A percentile compares a stretch with the other conserved stretches of the same genome.
phyloP scores from a whole-genome alignment of 2,113 vertebrate genomes.

The Ictalurus punctatus region DNA sequence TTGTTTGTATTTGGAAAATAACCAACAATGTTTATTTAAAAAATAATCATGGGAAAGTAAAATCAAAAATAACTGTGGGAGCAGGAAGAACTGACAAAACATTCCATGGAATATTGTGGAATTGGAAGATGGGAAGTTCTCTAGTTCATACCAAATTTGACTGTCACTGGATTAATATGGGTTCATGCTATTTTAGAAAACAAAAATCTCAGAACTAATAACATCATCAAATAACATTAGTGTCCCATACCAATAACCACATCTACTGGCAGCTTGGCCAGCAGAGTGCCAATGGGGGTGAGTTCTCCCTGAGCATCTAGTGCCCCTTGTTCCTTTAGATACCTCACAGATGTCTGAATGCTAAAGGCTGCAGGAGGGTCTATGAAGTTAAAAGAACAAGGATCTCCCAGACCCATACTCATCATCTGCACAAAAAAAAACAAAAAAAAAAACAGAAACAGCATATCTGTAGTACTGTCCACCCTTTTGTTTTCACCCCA shows the following conservation, averaged over 20 bases:
- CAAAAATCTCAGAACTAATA: background rate
- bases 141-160: background rate
- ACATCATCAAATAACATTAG: background rate
- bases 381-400: constrained; percentile 85
- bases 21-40: background rate
- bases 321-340: constrained; percentile 86
- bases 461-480: background rate
- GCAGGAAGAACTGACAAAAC: background rate
- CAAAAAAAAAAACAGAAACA: too few relatives aligned
- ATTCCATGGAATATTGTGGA: background rate
- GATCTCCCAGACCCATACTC: constrained; percentile 88
- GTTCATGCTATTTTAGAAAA: background rate
- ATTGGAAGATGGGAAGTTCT: background rate
- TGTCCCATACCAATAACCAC: constrained; percentile 84
- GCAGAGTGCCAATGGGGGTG: constrained; percentile 81
- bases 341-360: constrained; percentile 83
- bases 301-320: constrained; percentile 75
- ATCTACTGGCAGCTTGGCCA: constrained; percentile 88
- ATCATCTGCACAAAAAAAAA: constrained; percentile 80
- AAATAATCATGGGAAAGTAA: background rate
- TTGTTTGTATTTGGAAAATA: background rate
- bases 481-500: background rate
- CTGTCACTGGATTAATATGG: background rate
- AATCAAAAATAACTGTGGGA: background rate
- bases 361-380: constrained; percentile 84